phyloP scores from a whole-genome alignment of 2,113 vertebrate genomes.

The Taxidea taxus region DNA sequence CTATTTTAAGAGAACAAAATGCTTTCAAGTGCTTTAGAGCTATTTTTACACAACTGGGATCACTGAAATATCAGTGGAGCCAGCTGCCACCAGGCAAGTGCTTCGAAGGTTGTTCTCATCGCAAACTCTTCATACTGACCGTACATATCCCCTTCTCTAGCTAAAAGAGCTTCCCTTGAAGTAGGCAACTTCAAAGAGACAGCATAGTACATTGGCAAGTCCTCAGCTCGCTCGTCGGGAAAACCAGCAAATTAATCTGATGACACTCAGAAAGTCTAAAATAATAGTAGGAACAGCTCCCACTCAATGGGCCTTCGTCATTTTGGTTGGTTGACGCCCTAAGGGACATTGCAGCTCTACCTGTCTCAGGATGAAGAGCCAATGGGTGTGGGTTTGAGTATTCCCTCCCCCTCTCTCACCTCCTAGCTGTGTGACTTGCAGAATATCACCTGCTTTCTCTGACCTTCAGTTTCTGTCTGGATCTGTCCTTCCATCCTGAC shows the following conservation, averaged over 20 bases:
- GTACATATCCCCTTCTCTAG: not conserved
- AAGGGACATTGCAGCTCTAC: not conserved
- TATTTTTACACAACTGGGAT: conserved; percentile 55
- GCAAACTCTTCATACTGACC: not conserved
- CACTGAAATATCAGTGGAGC: not conserved
- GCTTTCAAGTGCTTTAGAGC: conserved; percentile 6
- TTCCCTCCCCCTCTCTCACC: not conserved
- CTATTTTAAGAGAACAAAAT: conserved; percentile 51
- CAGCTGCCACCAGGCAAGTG: conserved; percentile 31
- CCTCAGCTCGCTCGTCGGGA: conserved; percentile 1
- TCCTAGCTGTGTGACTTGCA: not conserved
- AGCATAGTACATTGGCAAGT: not conserved
- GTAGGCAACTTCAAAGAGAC: conserved; percentile 33
- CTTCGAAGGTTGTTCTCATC: not conserved
- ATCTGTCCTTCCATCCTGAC: not conserved
- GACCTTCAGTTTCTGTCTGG: not conserved
- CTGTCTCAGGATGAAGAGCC: not conserved
- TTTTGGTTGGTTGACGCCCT: not conserved
- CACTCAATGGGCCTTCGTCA: not conserved
- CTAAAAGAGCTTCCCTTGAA: not conserved
- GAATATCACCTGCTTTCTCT: not conserved
- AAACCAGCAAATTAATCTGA: not conserved
- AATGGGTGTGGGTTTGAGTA: not conserved
- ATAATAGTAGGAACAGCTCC: not conserved
- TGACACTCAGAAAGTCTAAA: not conserved